Percentiles rank a stretch among this genome's conserved stretches.
These are phyloP conservation scores for Psix sp. DNA, from an alignment of 1,140 invertebrate genomes.

Conservation along the genomic window DNA sequence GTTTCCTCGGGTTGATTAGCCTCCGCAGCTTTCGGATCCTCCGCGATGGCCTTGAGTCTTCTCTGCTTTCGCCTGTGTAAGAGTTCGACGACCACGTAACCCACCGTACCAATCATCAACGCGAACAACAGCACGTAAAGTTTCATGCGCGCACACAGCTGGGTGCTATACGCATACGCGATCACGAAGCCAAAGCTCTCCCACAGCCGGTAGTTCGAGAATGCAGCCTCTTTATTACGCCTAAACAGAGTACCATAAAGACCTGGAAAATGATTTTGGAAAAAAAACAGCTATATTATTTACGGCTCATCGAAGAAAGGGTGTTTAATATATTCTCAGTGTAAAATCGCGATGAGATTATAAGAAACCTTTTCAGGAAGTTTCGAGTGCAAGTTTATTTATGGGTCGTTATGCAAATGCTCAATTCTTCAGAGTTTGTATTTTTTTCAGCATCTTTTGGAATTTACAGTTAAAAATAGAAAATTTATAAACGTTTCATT, in stretches of 20 bases:
- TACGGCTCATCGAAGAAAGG: too few relatives aligned
- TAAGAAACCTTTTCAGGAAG: too few relatives aligned
- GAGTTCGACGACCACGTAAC: slow-evolving; percentile 90
- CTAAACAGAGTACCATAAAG: slow-evolving; percentile 94
- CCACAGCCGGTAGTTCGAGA: slow-evolving; percentile 97
- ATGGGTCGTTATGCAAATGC: too few relatives aligned
- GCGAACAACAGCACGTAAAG: slow-evolving; percentile 91
- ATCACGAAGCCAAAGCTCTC: slow-evolving; percentile 95
- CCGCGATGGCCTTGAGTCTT: slow-evolving; percentile 78
- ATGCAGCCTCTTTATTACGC: slow-evolving; percentile 95
- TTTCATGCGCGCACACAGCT: slow-evolving; percentile 92
- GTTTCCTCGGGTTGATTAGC: slow-evolving; percentile 82
- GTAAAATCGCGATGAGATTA: too few relatives aligned
- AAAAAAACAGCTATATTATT: too few relatives aligned
- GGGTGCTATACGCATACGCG: slow-evolving; percentile 92
- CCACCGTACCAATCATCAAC: slow-evolving; percentile 85
- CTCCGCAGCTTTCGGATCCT: slow-evolving; percentile 82
- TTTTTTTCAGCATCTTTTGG: too few relatives aligned
- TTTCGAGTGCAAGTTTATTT: too few relatives aligned
- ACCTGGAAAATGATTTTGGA: slow-evolving; percentile 80
- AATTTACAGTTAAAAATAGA: too few relatives aligned
- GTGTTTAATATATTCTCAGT: too few relatives aligned
- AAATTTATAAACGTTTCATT: too few relatives aligned
- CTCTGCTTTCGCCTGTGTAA: slow-evolving; percentile 87
- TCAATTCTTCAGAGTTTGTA: too few relatives aligned